Conservation (phyloP, 2,797 vertebrate species). For the Tarsius wallacei region DNA sequence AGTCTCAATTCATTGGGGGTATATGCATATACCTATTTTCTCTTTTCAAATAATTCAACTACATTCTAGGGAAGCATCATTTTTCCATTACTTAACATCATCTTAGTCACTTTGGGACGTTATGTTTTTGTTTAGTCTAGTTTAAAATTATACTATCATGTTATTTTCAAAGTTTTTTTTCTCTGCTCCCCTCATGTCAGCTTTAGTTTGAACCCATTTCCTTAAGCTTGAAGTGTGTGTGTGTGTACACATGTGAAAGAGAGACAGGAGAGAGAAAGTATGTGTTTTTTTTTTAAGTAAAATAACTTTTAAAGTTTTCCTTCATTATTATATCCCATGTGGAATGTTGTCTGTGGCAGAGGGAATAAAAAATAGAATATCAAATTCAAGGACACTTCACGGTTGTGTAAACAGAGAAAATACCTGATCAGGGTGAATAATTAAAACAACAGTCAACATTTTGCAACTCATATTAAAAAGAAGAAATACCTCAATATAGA, state of each 20-base stretch:
- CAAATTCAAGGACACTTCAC: slow-evolving; percentile 23
- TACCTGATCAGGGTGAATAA: not conserved
- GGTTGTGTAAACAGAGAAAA: slow-evolving; percentile 55
- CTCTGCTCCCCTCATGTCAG: not conserved
- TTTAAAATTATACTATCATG: slow-evolving; percentile 18
- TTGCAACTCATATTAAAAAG: not conserved
- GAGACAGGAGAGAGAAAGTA: not conserved
- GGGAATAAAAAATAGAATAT: slow-evolving; percentile 25
- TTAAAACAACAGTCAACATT: not conserved
- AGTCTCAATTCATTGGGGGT: not conserved
- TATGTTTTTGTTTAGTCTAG: not conserved
- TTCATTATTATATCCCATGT: slow-evolving; percentile 26
- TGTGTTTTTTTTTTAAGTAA: not conserved
- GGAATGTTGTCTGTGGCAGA: not conserved
- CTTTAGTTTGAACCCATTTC: not conserved
- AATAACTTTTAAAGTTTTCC: not conserved
- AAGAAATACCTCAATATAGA: not conserved
- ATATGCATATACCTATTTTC: not conserved
- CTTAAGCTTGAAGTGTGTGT: not conserved
- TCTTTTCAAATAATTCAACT: not conserved
- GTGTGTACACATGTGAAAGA: not conserved
- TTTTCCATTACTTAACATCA: not conserved
- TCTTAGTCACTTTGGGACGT: not conserved
- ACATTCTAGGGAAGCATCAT: not conserved
- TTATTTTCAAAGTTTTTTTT: slow-evolving; percentile 11